A percentile compares a stretch with the other conserved stretches of the same genome.
These are phyloP conservation scores for Formicarius rufipectus DNA, from an alignment of 2,113 vertebrate species.

Conservation along the genomic window DNA sequence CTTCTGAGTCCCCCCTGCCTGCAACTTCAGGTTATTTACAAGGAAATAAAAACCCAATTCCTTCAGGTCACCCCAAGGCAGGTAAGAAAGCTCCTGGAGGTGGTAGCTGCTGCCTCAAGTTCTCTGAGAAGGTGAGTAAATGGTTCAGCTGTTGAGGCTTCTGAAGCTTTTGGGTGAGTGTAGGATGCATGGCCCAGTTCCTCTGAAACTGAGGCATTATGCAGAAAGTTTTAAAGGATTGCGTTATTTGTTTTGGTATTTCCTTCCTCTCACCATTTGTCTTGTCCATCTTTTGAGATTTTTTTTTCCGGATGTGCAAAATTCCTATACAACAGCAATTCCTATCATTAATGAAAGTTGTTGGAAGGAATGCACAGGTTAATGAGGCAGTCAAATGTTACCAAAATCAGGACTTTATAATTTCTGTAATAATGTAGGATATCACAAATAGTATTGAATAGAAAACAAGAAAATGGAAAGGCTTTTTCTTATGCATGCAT, in stretches of 20 bases:
- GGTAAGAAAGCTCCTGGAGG: background rate
- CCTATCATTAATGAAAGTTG: background rate
- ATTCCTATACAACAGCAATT: background rate
- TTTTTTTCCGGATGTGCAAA: fast-evolving
- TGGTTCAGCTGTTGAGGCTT: background rate
- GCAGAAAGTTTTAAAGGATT: background rate
- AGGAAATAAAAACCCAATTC: background rate
- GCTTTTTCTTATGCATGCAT: background rate
- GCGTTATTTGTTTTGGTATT: background rate
- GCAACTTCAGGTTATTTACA: background rate
- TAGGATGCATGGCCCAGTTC: background rate
- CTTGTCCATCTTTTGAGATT: background rate
- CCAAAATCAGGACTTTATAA: background rate
- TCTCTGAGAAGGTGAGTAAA: background rate
- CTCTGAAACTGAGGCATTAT: background rate
- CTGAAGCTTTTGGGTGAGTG: fast-evolving
- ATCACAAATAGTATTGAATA: background rate
- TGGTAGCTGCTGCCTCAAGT: fast-evolving
- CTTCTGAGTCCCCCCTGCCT: background rate
- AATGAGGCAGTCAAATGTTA: background rate
- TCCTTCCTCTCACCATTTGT: background rate
- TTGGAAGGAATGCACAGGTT: fast-evolving
- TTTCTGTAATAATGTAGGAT: background rate
- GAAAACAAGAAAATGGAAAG: background rate
- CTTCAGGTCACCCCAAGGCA: background rate